A percentile compares a stretch with the other conserved stretches of the same genome.
Conservation (phyloP, 2,797 vertebrate genomes). For the Xiphophorus birchmanni region DNA sequence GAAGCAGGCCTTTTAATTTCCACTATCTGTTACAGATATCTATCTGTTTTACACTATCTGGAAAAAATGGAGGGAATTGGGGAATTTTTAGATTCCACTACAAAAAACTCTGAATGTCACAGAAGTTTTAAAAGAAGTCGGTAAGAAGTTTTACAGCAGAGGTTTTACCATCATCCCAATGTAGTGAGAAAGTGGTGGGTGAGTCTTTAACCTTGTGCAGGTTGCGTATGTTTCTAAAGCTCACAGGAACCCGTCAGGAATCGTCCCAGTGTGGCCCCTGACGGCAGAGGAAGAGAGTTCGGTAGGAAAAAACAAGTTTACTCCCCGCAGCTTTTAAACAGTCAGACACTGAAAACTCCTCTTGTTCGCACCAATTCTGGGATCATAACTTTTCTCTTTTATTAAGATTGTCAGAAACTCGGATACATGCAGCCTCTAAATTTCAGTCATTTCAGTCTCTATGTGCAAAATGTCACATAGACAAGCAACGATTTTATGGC, state of each 20-base stretch:
- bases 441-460: not conserved
- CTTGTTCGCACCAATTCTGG: no score
- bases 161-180: not conserved
- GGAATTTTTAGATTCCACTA: not conserved
- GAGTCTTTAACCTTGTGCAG: not conserved
- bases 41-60: not conserved
- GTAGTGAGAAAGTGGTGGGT: not conserved
- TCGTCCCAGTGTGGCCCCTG: not conserved
- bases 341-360: not conserved
- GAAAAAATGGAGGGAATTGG: not conserved
- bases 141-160: not conserved
- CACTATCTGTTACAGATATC: not conserved
- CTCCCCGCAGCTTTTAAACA: no score
- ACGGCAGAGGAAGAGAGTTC: not conserved
- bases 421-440: not conserved
- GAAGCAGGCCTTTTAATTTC: not conserved
- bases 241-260: not conserved
- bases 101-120: not conserved
- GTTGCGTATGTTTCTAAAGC: not conserved
- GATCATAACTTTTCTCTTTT: no score
- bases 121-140: not conserved
- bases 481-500: not conserved
- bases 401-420: no score
- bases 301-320: no score
- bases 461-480: not conserved